phyloP scores from a whole-genome alignment of 1,140 invertebrate species.

The Dicyema japonicum region DNA sequence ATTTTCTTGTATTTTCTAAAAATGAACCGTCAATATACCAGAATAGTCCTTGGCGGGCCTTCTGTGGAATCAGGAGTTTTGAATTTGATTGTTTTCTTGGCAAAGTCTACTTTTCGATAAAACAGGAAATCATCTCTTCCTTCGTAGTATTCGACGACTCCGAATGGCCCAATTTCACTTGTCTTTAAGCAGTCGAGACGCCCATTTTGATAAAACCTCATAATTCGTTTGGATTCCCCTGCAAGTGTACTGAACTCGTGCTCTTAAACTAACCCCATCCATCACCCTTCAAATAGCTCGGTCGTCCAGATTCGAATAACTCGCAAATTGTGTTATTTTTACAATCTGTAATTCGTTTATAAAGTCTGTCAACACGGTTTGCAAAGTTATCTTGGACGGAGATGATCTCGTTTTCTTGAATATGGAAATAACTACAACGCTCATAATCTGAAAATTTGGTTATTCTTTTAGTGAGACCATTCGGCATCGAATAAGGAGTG shows the following conservation, averaged over 20 bases:
- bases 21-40: slow-evolving; percentile 10
- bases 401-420: slow-evolving; percentile 17
- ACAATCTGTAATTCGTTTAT: slow-evolving; percentile 26
- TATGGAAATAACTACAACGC: slow-evolving; percentile 22
- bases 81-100: slow-evolving; percentile 6
- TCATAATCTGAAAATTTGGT: slow-evolving; percentile 33
- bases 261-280: slow-evolving; percentile 19
- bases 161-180: slow-evolving; percentile 25
- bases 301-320: slow-evolving; percentile 31
- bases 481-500: slow-evolving; percentile 33
- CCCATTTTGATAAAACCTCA: slow-evolving; percentile 34
- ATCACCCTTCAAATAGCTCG: slow-evolving; percentile 24
- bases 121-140: slow-evolving; percentile 28
- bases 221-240: slow-evolving; percentile 26
- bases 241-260: slow-evolving; percentile 26
- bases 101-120: slow-evolving; percentile 11
- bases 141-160: slow-evolving; percentile 30
- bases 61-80: slow-evolving; percentile 5
- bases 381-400: slow-evolving; percentile 32
- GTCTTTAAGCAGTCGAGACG: slow-evolving; percentile 31
- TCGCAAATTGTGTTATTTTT: slow-evolving; percentile 27
- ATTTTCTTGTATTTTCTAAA: slow-evolving; percentile 17
- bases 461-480: slow-evolving; percentile 33
- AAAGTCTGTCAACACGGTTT: slow-evolving; percentile 32
- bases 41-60: slow-evolving; percentile 10